Percentiles rank a stretch among this genome's conserved stretches.
Evolutionary conservation across 2,888 invertebrate genomes (phyloP).

Genomic region (Melieria omissa): DNA sequence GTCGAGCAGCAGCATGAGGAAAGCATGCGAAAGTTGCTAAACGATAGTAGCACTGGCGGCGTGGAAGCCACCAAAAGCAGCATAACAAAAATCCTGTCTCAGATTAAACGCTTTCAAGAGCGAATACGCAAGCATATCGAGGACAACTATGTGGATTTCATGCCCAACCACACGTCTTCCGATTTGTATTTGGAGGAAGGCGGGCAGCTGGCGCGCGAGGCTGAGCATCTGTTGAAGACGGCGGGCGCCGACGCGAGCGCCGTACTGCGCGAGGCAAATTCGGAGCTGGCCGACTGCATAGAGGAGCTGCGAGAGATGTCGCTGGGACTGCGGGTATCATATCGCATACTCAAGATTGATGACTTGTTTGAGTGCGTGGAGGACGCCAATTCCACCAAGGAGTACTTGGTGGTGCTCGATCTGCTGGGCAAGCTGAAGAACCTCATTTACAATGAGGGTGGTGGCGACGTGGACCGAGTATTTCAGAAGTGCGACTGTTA

Average conservation of each 20-base stretch:
- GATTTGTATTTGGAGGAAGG: conserved; percentile 62
- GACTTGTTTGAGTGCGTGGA: conserved; percentile 67
- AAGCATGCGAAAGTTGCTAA: conserved; percentile 15
- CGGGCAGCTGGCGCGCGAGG: conserved; percentile 55
- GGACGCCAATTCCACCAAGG: conserved; percentile 59
- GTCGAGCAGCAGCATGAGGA: conserved; percentile 1
- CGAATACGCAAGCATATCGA: conserved; percentile 62
- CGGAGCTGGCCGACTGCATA: conserved; percentile 71
- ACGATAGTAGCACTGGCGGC: conserved; percentile 4
- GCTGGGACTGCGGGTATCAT: conserved; percentile 68
- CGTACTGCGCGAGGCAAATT: conserved; percentile 72
- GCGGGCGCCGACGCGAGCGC: conserved; percentile 73
- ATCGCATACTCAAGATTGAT: conserved; percentile 66
- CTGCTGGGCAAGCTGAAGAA: conserved; percentile 57
- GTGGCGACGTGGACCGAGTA: conserved; percentile 51
- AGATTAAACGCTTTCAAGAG: conserved; percentile 60
- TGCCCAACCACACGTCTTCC: conserved; percentile 60
- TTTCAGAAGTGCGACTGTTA: conserved; percentile 61
- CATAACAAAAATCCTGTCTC: conserved; percentile 57
- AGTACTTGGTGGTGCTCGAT: conserved; percentile 59
- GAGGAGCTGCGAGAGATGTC: conserved; percentile 70
- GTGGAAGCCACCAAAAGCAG: conserved; percentile 55
- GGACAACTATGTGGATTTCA: conserved; percentile 63
- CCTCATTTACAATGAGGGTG: conserved; percentile 52
- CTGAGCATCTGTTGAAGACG: conserved; percentile 56